Evolutionary conservation across 2,888 invertebrate genomes (phyloP).

Genomic region (Schrankia costaestrigalis): DNA sequence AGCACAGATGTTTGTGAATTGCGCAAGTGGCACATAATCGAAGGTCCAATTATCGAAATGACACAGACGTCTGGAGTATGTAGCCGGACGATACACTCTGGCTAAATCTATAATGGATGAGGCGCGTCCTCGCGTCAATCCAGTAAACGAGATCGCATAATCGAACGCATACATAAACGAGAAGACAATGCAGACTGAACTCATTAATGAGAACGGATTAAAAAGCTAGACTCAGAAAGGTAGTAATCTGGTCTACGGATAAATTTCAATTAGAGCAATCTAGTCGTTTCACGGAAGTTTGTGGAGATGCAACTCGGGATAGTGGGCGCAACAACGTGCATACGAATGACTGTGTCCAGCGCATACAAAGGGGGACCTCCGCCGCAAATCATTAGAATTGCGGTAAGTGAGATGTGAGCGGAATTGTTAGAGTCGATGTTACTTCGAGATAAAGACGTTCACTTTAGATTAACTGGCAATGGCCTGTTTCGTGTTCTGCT

Average conservation of each 20-base stretch:
- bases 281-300: constrained; percentile 66
- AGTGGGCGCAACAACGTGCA: constrained; percentile 53
- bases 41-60: constrained; percentile 76
- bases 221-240: constrained; percentile 36
- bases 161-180: constrained; percentile 64
- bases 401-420: constrained; percentile 73
- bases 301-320: constrained; percentile 57
- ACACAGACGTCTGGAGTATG: constrained; percentile 53
- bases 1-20: constrained; percentile 66
- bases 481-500: constrained; percentile 41
- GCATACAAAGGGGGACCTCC: constrained; percentile 74
- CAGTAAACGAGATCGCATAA: constrained; percentile 74
- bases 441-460: constrained; percentile 59
- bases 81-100: constrained; percentile 59
- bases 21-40: constrained; percentile 59
- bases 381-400: constrained; percentile 75
- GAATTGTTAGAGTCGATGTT: constrained; percentile 64
- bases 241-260: constrained; percentile 50
- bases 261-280: constrained; percentile 77
- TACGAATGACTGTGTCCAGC: constrained; percentile 52
- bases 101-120: constrained; percentile 79
- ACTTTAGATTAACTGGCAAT: constrained; percentile 58
- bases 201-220: constrained; percentile 56
- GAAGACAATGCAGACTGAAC: constrained; percentile 44
- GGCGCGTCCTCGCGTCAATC: constrained; percentile 69